Percentiles rank a stretch among this genome's conserved stretches.
Evolutionary conservation across 2,797 vertebrate species (phyloP).

Genomic region (Liparis tanakae): DNA sequence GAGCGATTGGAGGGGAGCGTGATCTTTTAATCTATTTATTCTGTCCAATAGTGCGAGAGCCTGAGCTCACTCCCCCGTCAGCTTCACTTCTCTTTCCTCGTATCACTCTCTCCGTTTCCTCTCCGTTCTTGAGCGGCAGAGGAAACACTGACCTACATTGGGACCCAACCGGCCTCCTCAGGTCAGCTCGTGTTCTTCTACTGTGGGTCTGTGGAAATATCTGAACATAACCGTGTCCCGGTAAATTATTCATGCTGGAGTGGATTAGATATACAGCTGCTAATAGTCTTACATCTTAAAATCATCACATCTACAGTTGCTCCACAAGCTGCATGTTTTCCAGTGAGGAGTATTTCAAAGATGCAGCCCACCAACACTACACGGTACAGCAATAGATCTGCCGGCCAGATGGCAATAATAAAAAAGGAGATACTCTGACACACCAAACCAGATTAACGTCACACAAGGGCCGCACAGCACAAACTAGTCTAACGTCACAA

Average conservation of each 20-base stretch:
- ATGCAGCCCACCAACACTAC: background rate
- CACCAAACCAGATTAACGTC: constrained; percentile 13
- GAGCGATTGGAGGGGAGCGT: constrained; percentile 24
- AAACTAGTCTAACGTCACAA: background rate
- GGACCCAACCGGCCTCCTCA: background rate
- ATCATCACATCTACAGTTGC: constrained; percentile 5
- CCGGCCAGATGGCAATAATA: constrained; percentile 19
- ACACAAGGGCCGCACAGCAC: background rate
- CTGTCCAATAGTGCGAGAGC: constrained; percentile 65
- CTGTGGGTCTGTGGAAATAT: background rate
- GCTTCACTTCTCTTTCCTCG: constrained; percentile 36
- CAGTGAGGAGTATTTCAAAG: constrained; percentile 7
- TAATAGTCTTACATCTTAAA: constrained; percentile 8
- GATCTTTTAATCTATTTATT: constrained; percentile 78
- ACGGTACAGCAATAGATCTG: background rate
- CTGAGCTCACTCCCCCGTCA: constrained; percentile 70
- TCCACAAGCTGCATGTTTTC: constrained; percentile 5
- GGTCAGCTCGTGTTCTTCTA: constrained; percentile 3
- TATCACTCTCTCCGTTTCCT: constrained; percentile 29
- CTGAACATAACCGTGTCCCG: background rate
- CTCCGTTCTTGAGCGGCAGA: background rate
- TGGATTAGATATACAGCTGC: background rate
- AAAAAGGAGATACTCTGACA: constrained; percentile 19
- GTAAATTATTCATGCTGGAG: constrained; percentile 28
- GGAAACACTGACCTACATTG: constrained; percentile 34